Percentiles rank a stretch among this genome's conserved stretches.
Evolutionary conservation across 2,113 vertebrate genomes (phyloP).

Genomic region (Struthio camelus): DNA sequence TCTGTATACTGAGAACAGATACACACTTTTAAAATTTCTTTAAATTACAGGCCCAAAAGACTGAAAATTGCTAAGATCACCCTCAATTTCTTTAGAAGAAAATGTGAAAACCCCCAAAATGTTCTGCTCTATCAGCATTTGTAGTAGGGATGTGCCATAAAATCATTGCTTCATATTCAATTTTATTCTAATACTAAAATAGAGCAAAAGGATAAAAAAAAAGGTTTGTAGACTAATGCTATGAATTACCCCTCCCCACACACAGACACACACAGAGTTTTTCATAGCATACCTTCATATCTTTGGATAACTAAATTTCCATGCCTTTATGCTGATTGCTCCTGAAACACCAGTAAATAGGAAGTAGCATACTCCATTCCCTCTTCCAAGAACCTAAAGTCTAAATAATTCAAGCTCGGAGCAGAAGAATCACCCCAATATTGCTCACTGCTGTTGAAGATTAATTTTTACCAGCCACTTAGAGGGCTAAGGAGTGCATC

Average conservation of each 20-base stretch:
- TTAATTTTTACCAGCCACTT: conserved; percentile 63
- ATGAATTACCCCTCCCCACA: neutral
- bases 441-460: conserved; percentile 32
- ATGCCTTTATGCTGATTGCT: conserved; percentile 1
- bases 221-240: neutral
- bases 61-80: neutral
- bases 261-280: neutral
- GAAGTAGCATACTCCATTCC: conserved; percentile 7
- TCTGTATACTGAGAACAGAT: neutral
- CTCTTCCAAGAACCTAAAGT: conserved; percentile 11
- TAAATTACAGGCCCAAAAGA: neutral
- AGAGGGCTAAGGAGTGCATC: conserved; percentile 42
- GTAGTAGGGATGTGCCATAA: neutral
- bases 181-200: neutral
- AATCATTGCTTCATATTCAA: neutral
- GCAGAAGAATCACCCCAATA: conserved; percentile 34
- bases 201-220: neutral
- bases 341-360: conserved; percentile 47
- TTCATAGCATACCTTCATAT: conserved; percentile 7
- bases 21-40: neutral
- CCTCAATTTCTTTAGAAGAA: neutral
- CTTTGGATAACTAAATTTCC: conserved; percentile 10
- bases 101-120: neutral
- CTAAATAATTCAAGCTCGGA: conserved; percentile 33
- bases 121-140: neutral